Evolutionary conservation across 2,888 invertebrate genomes (phyloP), one percentile per base, ranked within the genome.

Genomic region (Acrobasis repandana): DNA sequence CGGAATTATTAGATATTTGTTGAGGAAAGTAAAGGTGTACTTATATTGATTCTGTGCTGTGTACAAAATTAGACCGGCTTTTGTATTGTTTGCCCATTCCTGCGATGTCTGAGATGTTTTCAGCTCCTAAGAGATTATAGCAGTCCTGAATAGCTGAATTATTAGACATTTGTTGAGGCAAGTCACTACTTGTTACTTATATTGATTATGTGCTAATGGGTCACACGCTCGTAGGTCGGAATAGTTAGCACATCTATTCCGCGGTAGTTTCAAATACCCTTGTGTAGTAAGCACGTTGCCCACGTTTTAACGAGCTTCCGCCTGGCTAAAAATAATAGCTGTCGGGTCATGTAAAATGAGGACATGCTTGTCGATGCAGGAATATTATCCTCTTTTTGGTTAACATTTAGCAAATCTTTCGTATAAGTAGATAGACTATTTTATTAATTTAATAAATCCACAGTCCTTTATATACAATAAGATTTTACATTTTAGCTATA

Each of bases 41-140:
- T n/a, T n/a, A n/a, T n/a, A n/a, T n/a, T n/a, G n/a, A n/a, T n/a
- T n/a, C n/a, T n/a, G n/a, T n/a, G n/a, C n/a, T n/a, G n/a, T n/a
- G 68, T 77, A 76, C 75, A 61, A 65, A 83, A 80, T 82, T 82
- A 81, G 83, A 80, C 72, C 71, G 67, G 71, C 67, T 72, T 76
- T 75, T 79, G 76, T 81, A 78, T 79, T 70, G 68, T 72, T 67
- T 72, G 60, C 61, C 62, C 66, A 65, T 69, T 66, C 67, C 63
- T 56, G 63, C 52, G 57, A 57, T 18, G 54, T 54, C 57, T 56
- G 62, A 46, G 46, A 52, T 60, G 52, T 49, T 58, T 34, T 38
- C 15, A 34, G 33, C n/a, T 48, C 18, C n/a, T 4, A n/a, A 46
- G 52, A 59, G 43, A 59, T 58, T 48, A 34, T 34, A 34, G 11